Base-by-base conservation (phyloP, 2,888 invertebrate genomes). In the Diplazon laetatorius region DNA sequence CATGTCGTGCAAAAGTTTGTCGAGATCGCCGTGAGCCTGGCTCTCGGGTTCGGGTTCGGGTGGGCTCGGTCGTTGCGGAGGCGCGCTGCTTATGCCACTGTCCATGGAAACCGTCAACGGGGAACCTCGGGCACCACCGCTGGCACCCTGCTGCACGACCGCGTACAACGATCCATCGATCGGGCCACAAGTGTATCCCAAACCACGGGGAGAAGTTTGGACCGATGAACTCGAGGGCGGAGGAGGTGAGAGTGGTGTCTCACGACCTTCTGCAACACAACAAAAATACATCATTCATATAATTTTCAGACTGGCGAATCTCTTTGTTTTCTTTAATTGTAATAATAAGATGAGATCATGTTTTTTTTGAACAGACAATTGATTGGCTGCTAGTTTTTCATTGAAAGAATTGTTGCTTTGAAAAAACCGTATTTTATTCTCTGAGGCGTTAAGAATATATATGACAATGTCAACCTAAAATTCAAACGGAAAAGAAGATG, bases 161-260 rank as follows among this genome's bases (percentile, higher is more conserved):
- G 97, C 97, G 94, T 97, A 97, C 87, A 97, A 94, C 87, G 97
- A 97, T 85, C 97, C 97, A 94, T 97, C 97, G 86, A 97, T 92
- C 52, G 97, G 97, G 46, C 96, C 97, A 90, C 95, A 95, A 55
- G 96, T 96, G 91, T 96, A 96, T 83, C 92, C 93, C 80, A 91
- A 87, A 22, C 88, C 88, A 4, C 88, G 87, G n/a, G 89, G 87
- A n/a, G 90, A 89, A 30, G 88, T 92, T 89, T 90, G 93, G 90
- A 78, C 91, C 89, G 87, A 92, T 86, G 89, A 92, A 91, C 80
- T 92, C 90, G 89, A 88, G 14, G 88, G 87, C n/a, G 89, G 88
- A 20, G 85, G 85, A 22, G 87, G 88, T 69, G 83, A 93, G 91
- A 90, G 91, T 89, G 83, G 92, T 89, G 88, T 91, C 92, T 94